A percentile compares a stretch with the other conserved stretches of the same genome.
These are phyloP conservation scores for Arctocebus calabarensis DNA, from an alignment of 2,797 vertebrate species.

Conservation along the genomic window DNA sequence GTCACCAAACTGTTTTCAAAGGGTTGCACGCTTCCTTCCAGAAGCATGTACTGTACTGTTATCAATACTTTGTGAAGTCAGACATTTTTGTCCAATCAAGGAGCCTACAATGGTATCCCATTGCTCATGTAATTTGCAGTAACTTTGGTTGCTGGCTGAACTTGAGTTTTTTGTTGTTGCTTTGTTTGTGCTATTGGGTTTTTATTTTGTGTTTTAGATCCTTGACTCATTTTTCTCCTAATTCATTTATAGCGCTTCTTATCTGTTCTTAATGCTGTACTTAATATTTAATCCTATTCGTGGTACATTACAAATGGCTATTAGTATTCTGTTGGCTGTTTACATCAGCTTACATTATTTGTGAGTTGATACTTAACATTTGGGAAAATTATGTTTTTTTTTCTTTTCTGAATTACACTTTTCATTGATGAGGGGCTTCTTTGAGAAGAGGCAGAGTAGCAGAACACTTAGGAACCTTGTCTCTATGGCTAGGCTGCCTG, in stretches of 20 bases:
- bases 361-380: neutral
- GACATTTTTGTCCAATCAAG: neutral
- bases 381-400: constrained; percentile 31
- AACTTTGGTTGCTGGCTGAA: neutral
- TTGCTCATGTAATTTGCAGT: neutral
- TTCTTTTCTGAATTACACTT: neutral
- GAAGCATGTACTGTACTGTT: neutral
- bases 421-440: constrained; percentile 2
- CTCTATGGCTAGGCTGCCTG: neutral
- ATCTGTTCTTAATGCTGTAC: neutral
- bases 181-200: neutral
- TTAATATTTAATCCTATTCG: neutral
- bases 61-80: neutral
- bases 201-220: neutral
- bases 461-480: neutral
- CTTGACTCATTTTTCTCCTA: neutral
- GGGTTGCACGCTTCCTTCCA: neutral
- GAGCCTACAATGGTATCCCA: neutral
- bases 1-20: neutral
- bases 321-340: neutral
- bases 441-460: neutral
- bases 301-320: neutral
- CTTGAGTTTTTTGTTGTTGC: neutral
- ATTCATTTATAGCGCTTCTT: neutral
- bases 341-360: neutral